Conservation (phyloP, 1,140 invertebrate species). For the Drosophila yakuba region DNA sequence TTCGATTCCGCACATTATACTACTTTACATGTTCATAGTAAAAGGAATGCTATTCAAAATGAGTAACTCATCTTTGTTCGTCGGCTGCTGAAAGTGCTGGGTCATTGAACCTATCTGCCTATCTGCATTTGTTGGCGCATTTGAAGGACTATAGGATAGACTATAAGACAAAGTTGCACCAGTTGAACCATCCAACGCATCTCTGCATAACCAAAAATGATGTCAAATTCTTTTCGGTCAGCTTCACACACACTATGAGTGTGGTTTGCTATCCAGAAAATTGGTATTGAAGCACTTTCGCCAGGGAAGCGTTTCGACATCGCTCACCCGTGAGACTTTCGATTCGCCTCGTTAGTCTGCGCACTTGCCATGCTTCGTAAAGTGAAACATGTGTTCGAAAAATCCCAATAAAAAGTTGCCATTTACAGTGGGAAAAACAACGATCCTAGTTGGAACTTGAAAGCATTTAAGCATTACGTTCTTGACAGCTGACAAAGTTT, state of each 20-base stretch:
- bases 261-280: neutral
- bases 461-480: neutral
- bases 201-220: neutral
- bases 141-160: too few relatives aligned
- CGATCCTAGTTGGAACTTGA: neutral
- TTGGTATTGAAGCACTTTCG: neutral
- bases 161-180: too few relatives aligned
- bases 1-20: too few relatives aligned
- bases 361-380: conserved; percentile 1
- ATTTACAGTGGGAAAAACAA: neutral
- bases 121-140: neutral
- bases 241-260: neutral
- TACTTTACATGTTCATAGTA: too few relatives aligned
- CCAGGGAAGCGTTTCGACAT: neutral
- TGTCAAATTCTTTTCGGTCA: neutral
- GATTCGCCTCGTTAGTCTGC: conserved; percentile 1
- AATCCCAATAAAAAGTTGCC: neutral
- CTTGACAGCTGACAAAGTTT: too few relatives aligned
- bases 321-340: conserved; percentile 5
- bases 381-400: conserved; percentile 1
- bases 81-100: too few relatives aligned
- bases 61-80: too few relatives aligned
- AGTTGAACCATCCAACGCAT: neutral
- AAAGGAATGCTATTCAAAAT: too few relatives aligned
- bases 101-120: too few relatives aligned